Percentiles rank a stretch among this genome's conserved stretches.
Conservation (phyloP, 2,113 vertebrate species). For the Cynopterus brachyotis region DNA sequence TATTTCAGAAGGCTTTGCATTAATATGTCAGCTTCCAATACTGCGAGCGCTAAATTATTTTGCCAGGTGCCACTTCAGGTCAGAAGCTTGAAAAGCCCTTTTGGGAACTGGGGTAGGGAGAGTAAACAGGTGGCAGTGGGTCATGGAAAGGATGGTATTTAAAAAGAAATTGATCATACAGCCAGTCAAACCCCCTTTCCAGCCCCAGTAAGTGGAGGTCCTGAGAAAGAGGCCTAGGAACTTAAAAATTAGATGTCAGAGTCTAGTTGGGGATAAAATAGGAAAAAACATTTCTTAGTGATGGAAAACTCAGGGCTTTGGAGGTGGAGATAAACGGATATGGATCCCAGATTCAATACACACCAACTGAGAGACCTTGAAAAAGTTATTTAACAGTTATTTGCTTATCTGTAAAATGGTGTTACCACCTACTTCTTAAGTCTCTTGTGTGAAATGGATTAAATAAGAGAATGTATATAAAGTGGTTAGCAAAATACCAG, state of each 20-base stretch:
- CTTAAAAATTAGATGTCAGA: too few species aligned
- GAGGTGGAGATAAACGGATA: neutral
- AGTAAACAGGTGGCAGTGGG: neutral
- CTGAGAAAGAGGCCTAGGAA: neutral
- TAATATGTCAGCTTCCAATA: slow-evolving; percentile 37
- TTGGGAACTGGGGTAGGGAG: neutral
- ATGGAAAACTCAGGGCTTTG: neutral
- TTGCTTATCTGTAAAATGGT: neutral
- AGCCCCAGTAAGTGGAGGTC: neutral
- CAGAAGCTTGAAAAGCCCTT: slow-evolving; percentile 37
- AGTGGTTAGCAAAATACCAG: neutral
- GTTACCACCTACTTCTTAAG: neutral
- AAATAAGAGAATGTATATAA: neutral
- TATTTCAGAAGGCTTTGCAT: slow-evolving; percentile 67
- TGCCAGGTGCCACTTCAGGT: slow-evolving; percentile 56
- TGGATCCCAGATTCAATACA: neutral
- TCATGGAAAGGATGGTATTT: neutral
- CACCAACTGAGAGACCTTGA: neutral
- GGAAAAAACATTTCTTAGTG: neutral
- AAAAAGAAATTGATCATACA: neutral
- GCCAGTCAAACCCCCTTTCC: neutral
- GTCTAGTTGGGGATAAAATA: neutral
- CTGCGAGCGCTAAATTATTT: slow-evolving; percentile 43
- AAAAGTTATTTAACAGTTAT: neutral
- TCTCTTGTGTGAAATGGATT: slow-evolving; percentile 20